Conservation (phyloP, 2,113 vertebrate genomes). For the Ginglymostoma cirratum region DNA sequence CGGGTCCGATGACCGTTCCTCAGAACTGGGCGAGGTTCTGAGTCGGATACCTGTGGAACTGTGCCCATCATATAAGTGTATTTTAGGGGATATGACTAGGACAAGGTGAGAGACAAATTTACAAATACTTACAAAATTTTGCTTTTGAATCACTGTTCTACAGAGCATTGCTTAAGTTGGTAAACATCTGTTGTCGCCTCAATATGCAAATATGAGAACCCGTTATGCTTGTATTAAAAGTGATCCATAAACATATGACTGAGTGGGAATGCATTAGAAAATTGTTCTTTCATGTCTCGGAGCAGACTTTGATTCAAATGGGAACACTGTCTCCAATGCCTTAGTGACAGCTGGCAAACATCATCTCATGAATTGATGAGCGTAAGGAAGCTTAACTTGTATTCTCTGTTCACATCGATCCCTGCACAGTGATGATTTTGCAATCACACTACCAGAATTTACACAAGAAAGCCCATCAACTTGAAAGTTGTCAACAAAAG, state of each 20-base stretch:
- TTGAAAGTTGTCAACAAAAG: not conserved
- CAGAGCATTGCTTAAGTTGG: slow-evolving; percentile 8
- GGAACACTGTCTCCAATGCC: not conserved
- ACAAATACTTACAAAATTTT: not conserved
- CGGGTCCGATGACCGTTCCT: too few species aligned
- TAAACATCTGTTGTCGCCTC: slow-evolving; percentile 5
- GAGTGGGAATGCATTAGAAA: not conserved
- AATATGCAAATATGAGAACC: slow-evolving; percentile 6
- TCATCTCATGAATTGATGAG: not conserved
- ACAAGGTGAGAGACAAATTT: not conserved
- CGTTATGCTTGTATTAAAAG: not conserved
- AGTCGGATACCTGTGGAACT: too few species aligned
- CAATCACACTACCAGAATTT: not conserved
- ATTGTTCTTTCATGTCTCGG: not conserved
- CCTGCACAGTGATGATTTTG: not conserved
- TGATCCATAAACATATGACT: not conserved
- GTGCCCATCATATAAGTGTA: not conserved
- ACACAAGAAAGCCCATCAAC: not conserved
- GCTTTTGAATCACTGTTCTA: not conserved
- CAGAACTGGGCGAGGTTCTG: too few species aligned
- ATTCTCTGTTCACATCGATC: not conserved
- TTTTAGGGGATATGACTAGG: not conserved
- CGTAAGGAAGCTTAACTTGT: not conserved
- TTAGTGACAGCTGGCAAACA: not conserved
- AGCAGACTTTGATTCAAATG: not conserved